Conservation (phyloP, 2,113 vertebrate genomes). For the Rattus rattus region DNA sequence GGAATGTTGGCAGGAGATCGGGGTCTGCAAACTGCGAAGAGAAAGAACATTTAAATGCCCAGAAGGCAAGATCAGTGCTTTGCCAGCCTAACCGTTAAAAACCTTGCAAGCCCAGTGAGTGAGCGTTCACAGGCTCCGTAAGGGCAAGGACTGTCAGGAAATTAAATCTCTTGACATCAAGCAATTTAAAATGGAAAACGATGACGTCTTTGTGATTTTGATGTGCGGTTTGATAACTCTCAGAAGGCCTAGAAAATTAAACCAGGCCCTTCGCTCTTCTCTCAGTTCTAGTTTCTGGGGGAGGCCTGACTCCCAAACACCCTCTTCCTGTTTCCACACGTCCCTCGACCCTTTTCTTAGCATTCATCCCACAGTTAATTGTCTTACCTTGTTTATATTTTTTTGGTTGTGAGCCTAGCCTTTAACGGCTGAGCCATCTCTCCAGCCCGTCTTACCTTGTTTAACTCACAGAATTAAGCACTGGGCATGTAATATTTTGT, state of each 20-base stretch:
- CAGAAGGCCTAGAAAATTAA: not conserved
- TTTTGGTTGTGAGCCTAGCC: too few relatives aligned
- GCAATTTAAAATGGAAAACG: slow-evolving; percentile 44
- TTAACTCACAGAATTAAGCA: not conserved
- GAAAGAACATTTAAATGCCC: slow-evolving; percentile 26
- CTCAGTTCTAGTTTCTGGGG: not conserved
- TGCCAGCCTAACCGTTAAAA: not conserved
- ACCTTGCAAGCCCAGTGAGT: not conserved
- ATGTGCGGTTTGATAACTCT: not conserved
- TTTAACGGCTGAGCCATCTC: too few relatives aligned
- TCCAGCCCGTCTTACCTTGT: not conserved
- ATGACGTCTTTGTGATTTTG: not conserved
- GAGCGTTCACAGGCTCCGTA: not conserved
- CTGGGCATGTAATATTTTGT: not conserved
- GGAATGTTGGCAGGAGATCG: not conserved
- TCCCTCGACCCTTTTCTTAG: not conserved
- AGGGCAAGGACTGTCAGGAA: not conserved
- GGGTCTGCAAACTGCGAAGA: slow-evolving; percentile 10
- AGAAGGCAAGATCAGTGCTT: not conserved
- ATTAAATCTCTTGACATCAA: not conserved
- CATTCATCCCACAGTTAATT: not conserved
- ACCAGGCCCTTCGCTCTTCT: not conserved
- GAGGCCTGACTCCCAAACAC: not conserved
- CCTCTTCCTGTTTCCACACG: not conserved
- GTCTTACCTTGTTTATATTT: not conserved